Evolutionary conservation across 2,113 vertebrate genomes (phyloP), one percentile per base, ranked within the genome.

Genomic region (Pogona vitticeps): DNA sequence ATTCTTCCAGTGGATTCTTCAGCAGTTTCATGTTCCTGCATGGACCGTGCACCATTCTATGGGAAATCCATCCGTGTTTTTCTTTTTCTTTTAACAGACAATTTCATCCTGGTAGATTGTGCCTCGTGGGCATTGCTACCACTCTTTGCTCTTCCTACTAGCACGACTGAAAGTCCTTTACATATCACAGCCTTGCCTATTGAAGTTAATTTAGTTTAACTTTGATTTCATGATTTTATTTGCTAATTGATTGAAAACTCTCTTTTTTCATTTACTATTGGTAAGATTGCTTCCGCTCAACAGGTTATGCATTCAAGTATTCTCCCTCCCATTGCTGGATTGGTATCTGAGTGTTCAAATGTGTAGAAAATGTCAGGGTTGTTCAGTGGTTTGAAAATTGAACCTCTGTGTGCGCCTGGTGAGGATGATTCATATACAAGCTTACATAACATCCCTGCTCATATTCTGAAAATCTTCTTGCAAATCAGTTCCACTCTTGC

Each of bases 361-460:
- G 33, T 46, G 18, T 12, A 70, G 65, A 46, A 13, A 70, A 56
- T 28, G 84, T 68, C 77, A 78, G 33, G 15, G 21, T 33, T 77
- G 36, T 56, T 31, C 36, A 38, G 20, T 85, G 4, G 21, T 38
- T 52, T 36, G 86, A 36, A 46, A 70, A 80, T 58, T n/a, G 0
- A 84, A 80, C 85, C 86, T 88, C 82, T 7, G 28, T 58, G 89
- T 91, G 83, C 90, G 88, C 26, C 80, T 82, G 70, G 88, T 83
- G 2, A 72, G 87, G 76, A 46, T 94, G 92, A 93, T 67, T 94
- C 95, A 90, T 68, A 36, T 86, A 76, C 59, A 77, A 90, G 72
- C 86, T 90, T n/a, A 4, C 33, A 63, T 85, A 0, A 3, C 52
- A 65, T 38, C 83, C n/a, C 65, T 86, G 63, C 82, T 52, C 76